Percentiles rank a stretch among this genome's conserved stretches.
Conservation (phyloP, 2,113 vertebrate species). For the Garra rufa region DNA sequence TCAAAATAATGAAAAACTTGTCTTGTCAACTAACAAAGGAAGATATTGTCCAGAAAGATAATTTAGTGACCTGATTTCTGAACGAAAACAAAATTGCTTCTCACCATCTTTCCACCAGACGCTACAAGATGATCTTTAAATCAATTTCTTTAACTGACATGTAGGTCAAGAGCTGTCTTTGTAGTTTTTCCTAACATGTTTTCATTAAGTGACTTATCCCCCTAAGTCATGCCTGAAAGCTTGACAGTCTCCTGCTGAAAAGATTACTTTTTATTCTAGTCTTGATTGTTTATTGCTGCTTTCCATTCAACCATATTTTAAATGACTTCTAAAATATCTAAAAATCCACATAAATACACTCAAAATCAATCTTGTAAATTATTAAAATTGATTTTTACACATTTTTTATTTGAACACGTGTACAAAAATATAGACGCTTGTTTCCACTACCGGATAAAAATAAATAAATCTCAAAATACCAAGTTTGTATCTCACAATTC, state of each 20-base stretch:
- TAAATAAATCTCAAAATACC: too few species aligned
- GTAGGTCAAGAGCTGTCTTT: conserved; percentile 16
- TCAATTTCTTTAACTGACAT: background rate
- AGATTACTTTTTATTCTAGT: background rate
- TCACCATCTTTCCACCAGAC: background rate
- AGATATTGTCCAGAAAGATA: background rate
- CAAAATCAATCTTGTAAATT: too few species aligned
- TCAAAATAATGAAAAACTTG: background rate
- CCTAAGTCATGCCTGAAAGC: background rate
- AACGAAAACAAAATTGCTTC: background rate
- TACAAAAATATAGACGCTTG: too few species aligned
- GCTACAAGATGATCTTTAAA: background rate
- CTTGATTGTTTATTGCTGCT: background rate
- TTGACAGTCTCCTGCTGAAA: background rate
- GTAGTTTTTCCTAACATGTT: background rate
- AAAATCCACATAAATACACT: too few species aligned
- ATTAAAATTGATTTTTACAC: too few species aligned
- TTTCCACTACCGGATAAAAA: too few species aligned
- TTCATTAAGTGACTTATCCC: background rate
- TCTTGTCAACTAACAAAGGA: background rate
- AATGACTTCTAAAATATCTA: too few species aligned
- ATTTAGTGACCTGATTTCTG: background rate
- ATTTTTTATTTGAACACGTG: too few species aligned
- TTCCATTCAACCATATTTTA: background rate
- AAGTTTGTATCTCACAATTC: too few species aligned